These are phyloP conservation scores for Emys orbicularis DNA, from an alignment of 2,797 vertebrate genomes.

Conservation along the genomic window DNA sequence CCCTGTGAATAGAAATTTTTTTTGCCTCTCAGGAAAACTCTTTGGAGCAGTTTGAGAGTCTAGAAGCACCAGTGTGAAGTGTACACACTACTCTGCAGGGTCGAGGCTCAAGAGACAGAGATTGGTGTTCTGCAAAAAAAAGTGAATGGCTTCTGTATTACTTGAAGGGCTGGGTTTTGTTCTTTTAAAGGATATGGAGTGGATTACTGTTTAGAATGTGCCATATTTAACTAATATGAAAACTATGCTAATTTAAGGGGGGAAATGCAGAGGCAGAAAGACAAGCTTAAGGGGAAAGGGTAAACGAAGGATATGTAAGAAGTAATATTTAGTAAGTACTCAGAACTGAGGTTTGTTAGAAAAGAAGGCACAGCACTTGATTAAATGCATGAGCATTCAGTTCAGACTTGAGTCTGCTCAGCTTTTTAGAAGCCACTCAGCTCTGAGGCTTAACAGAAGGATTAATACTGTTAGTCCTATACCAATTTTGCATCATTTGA, in stretches of 20 bases:
- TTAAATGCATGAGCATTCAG: not conserved
- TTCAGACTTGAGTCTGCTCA: not conserved
- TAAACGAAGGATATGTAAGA: not conserved
- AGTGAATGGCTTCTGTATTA: not conserved
- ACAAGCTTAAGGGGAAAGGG: not conserved
- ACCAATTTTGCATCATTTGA: not conserved
- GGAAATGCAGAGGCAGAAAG: not conserved
- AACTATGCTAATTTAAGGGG: not conserved
- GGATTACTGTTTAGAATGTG: not conserved
- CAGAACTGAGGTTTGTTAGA: not conserved
- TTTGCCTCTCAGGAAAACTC: not conserved
- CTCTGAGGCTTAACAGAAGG: not conserved
- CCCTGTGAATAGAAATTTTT: not conserved
- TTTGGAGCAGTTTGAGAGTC: not conserved
- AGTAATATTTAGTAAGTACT: not conserved
- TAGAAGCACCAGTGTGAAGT: not conserved
- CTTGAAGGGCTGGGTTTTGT: not conserved
- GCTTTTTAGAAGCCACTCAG: not conserved
- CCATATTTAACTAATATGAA: not conserved
- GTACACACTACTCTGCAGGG: not conserved
- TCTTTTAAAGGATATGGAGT: not conserved
- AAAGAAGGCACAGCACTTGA: not conserved
- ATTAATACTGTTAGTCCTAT: not conserved
- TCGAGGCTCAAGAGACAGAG: not conserved
- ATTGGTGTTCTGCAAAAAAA: not conserved